phyloP scores from a whole-genome alignment of 2,888 invertebrate species.

The Perizoma flavofasciatum region DNA sequence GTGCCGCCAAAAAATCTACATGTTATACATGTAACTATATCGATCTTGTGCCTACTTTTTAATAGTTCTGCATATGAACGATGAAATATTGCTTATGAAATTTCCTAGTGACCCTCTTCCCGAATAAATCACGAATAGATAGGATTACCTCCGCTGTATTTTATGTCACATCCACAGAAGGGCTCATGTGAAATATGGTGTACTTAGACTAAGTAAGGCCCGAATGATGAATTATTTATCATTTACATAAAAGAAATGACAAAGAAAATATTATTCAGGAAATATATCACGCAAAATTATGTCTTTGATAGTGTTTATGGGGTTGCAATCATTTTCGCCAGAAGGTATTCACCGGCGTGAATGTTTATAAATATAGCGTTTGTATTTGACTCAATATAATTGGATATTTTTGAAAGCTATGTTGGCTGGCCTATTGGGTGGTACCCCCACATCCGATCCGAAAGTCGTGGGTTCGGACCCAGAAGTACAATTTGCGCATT shows the following conservation, averaged over 20 bases:
- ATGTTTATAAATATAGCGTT: neutral
- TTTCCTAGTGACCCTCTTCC: conserved; percentile 74
- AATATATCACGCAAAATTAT: conserved; percentile 51
- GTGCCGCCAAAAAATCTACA: too few relatives aligned
- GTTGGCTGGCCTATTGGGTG: too few relatives aligned
- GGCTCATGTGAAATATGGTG: conserved; percentile 77
- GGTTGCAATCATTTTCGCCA: conserved; percentile 28
- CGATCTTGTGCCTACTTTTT: conserved; percentile 38
- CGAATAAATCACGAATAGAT: conserved; percentile 80
- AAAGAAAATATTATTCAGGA: conserved; percentile 56
- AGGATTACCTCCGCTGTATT: conserved; percentile 79
- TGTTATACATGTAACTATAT: too few relatives aligned
- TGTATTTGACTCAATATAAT: neutral
- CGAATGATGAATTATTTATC: conserved; percentile 79
- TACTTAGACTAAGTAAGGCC: conserved; percentile 79
- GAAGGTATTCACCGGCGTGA: conserved; percentile 2
- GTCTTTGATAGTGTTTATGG: conserved; percentile 48
- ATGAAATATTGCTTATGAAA: conserved; percentile 72
- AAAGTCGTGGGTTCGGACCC: too few relatives aligned
- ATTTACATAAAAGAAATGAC: conserved; percentile 66
- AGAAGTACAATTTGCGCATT: too few relatives aligned
- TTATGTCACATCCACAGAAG: conserved; percentile 77
- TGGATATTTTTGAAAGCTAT: too few relatives aligned
- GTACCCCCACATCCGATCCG: too few relatives aligned
- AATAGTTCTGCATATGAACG: conserved; percentile 61